phyloP scores from a whole-genome alignment of 2,888 invertebrate genomes.

The Drosophila heteroneura region DNA sequence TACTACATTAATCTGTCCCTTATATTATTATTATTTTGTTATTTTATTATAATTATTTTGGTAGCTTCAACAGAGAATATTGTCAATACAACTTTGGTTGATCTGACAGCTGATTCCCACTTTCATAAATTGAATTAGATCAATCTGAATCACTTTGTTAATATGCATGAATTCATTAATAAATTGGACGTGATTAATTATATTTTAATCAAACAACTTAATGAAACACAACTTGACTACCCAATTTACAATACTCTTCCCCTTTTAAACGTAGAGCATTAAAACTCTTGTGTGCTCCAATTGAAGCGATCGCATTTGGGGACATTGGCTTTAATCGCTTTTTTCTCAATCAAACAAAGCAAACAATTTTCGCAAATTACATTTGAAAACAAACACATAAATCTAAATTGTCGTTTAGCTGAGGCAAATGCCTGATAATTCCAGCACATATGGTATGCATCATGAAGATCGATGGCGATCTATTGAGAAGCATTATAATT shows the following conservation, averaged over 20 bases:
- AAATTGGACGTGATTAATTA: background rate
- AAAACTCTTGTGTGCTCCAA: background rate
- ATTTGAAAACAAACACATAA: conserved; percentile 54
- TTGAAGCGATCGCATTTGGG: conserved; percentile 19
- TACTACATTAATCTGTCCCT: background rate
- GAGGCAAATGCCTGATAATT: conserved; percentile 11
- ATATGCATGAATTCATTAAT: background rate
- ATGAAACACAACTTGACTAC: background rate
- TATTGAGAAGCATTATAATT: conserved; percentile 39
- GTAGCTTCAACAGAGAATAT: background rate
- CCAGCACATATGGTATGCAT: conserved; percentile 50
- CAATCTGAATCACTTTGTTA: background rate
- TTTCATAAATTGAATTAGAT: background rate
- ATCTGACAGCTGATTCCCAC: background rate
- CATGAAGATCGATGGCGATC: conserved; percentile 44
- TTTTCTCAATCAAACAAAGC: conserved; percentile 37
- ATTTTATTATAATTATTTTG: background rate
- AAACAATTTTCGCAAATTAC: conserved; percentile 41
- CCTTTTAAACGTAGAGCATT: background rate
- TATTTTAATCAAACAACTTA: background rate
- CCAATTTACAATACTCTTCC: background rate
- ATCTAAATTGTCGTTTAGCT: conserved; percentile 68
- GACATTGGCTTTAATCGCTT: conserved; percentile 23
- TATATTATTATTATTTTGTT: background rate
- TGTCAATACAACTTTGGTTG: background rate